phyloP scores from a whole-genome alignment of 2,888 invertebrate species.

The Nemoura dubitans region DNA sequence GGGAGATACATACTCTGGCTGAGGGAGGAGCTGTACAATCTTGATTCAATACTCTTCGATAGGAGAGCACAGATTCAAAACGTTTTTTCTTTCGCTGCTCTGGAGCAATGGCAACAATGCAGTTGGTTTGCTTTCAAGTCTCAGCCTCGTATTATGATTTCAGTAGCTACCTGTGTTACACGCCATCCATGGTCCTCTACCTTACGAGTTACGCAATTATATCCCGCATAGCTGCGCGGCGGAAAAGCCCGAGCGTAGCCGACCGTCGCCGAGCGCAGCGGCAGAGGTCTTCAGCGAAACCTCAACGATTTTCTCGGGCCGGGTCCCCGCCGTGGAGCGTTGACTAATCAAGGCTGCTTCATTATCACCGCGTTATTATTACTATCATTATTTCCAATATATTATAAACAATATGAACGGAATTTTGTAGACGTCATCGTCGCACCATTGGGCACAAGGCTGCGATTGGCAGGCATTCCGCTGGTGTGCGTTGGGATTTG shows the following conservation, averaged over 20 bases:
- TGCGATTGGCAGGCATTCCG: neutral
- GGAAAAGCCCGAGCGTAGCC: neutral
- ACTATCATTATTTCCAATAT: neutral
- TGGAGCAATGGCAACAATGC: slow-evolving; percentile 20
- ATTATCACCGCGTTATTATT: neutral
- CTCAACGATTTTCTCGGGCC: neutral
- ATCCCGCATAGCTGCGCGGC: neutral
- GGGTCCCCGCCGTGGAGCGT: neutral
- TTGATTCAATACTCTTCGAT: neutral
- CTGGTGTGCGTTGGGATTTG: neutral
- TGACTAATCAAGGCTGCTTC: slow-evolving; percentile 26
- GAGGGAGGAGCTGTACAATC: neutral
- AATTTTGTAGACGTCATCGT: slow-evolving; percentile 8
- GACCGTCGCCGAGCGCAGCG: neutral
- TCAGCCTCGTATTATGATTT: slow-evolving; percentile 20
- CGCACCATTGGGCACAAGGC: slow-evolving; percentile 32
- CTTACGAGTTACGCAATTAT: slow-evolving; percentile 22
- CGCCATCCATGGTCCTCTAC: slow-evolving; percentile 1
- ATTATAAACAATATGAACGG: slow-evolving; percentile 24
- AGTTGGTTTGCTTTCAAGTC: neutral
- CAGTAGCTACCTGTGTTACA: slow-evolving; percentile 40
- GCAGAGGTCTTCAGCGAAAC: neutral
- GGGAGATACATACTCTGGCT: neutral
- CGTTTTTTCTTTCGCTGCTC: neutral
- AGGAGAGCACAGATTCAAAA: neutral